Conservation (phyloP, 2,797 vertebrate species). For the Orientallactaga sibirica region DNA sequence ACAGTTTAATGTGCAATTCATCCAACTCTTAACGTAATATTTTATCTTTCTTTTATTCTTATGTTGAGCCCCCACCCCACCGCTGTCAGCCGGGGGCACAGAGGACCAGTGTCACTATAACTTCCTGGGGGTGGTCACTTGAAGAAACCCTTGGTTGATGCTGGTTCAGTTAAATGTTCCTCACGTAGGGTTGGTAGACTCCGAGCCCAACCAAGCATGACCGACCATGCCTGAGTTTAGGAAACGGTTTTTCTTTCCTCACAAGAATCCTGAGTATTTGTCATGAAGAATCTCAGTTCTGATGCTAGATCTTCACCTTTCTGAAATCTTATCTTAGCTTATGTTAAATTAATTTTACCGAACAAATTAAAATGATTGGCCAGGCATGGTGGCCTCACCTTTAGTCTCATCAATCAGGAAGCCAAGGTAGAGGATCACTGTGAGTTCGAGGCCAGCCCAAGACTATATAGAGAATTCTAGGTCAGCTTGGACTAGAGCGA, state of each 20-base stretch:
- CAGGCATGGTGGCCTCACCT: no score
- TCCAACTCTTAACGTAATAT: background rate
- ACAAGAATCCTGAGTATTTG: background rate
- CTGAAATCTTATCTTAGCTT: background rate
- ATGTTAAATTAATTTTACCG: background rate
- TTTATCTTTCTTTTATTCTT: slow-evolving; percentile 38
- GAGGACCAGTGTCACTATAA: background rate
- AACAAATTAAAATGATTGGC: background rate
- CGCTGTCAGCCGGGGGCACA: background rate
- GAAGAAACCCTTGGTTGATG: background rate
- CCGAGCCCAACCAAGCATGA: background rate
- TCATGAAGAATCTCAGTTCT: background rate
- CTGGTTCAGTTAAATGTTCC: slow-evolving; percentile 20
- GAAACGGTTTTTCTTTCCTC: background rate
- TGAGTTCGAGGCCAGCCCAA: no score
- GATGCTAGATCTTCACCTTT: background rate
- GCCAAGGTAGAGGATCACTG: no score
- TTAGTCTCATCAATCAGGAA: no score
- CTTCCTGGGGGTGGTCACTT: background rate
- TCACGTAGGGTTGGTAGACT: background rate
- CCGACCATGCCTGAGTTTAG: background rate
- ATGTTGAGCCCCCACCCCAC: background rate
- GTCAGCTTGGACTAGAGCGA: no score
- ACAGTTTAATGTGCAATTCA: background rate
- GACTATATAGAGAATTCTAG: no score